Base-by-base conservation (phyloP, 1,140 invertebrate genomes). In the Drosophila pseudoananassae region DNA sequence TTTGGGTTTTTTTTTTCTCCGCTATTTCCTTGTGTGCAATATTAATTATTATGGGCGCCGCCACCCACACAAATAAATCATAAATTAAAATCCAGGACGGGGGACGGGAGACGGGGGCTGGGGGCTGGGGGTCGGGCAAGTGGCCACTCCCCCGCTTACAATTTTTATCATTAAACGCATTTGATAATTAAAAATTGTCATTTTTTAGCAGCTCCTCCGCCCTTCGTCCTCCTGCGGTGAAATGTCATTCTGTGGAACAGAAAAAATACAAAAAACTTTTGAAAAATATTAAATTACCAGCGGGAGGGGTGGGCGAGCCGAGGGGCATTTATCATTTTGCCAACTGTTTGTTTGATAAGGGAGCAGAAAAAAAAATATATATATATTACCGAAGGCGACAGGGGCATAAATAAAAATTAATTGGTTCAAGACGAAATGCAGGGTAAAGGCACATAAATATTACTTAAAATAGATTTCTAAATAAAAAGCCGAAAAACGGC, bases 171-270 rank as follows among this genome's bases (percentile, higher is more conserved):
- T 90, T 90, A 90, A 85, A 91, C 89, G 89, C 89, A 90, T 91
- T 91, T 90, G 88, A 91, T 91, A 91, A 91, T 91, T 91, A 91
- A 90, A 90, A 90, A 89, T 85, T 85, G 84, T 90, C 82, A 90
- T 90, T 90, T 90, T 90, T 90, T 83, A 83, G 64, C 83, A 45
- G 83, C 38, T 74, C 38, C 59, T 55, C 23, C 25, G 59, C 36
- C 73, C 36, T 36, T 10, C 33, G 0, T 43, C 10, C 40, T 12
- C 14, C 15, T 43, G 40, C 40, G 40, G 40, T 17, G 6, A 43
- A 15, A 36, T 36, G 33, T 36, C 33, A 36, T 10, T 33, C 9
- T 9, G 3, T 9, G 9, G 9, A 33, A 33, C 31, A 33, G 38
- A 17, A 43, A 43, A 40, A 40, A 40, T 15, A 40, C 14, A 56